These are phyloP conservation scores for Furcifer pardalis DNA, from an alignment of 2,797 vertebrate species.

Conservation along the genomic window DNA sequence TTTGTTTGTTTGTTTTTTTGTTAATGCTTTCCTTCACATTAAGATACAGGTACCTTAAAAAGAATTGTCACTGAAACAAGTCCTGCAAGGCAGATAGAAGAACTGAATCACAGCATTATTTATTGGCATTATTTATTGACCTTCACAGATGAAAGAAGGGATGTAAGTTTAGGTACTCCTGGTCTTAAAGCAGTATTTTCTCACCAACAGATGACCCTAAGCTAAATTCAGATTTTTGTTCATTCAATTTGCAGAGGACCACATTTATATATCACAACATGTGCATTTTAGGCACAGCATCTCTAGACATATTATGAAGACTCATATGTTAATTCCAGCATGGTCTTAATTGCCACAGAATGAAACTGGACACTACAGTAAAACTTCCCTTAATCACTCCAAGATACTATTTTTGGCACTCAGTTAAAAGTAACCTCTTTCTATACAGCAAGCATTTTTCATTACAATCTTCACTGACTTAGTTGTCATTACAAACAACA, in stretches of 20 bases:
- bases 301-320: background rate
- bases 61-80: background rate
- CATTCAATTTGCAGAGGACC: background rate
- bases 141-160: background rate
- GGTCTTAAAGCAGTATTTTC: background rate
- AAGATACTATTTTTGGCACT: slow-evolving; percentile 45
- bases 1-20: background rate
- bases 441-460: slow-evolving; percentile 34
- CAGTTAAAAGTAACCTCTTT: slow-evolving; percentile 42
- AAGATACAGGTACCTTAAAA: background rate
- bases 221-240: background rate
- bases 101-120: too few species aligned
- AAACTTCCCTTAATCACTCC: slow-evolving; percentile 24
- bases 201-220: background rate
- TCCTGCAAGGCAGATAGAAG: background rate
- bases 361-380: slow-evolving; percentile 10
- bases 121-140: background rate
- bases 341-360: slow-evolving; percentile 8
- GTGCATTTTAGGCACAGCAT: background rate
- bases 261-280: background rate
- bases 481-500: background rate
- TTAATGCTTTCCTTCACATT: background rate
- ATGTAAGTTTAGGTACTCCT: background rate
- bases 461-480: slow-evolving; percentile 33
- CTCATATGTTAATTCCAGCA: slow-evolving; percentile 4